These are phyloP conservation scores for Andricus curvator DNA, from an alignment of 2,888 invertebrate genomes.

Conservation along the genomic window DNA sequence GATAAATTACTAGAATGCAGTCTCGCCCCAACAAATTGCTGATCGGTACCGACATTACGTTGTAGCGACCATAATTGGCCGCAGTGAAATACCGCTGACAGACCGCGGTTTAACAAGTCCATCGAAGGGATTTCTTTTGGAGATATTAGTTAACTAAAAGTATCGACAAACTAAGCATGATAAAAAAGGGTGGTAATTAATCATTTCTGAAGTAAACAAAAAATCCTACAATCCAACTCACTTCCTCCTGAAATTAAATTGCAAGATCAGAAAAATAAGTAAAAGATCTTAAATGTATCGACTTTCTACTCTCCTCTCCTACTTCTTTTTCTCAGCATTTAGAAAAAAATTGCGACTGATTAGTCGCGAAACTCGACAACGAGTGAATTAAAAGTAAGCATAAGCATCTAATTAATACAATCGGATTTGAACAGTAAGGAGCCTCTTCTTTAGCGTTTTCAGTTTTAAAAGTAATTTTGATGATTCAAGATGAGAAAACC, in stretches of 20 bases:
- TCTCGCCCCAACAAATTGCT: constrained; percentile 37
- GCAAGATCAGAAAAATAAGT: not conserved
- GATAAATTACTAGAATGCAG: constrained; percentile 40
- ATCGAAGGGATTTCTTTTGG: constrained; percentile 26
- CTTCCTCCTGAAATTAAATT: not conserved
- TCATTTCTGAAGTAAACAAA: not conserved
- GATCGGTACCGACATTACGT: constrained; percentile 22
- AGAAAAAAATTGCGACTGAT: not conserved
- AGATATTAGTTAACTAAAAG: not conserved
- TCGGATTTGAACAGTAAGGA: not conserved
- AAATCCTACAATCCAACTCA: not conserved
- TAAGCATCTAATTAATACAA: not conserved
- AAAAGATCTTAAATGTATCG: not conserved
- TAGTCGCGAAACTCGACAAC: not conserved
- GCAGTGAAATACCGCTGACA: constrained; percentile 43
- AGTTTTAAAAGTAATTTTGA: too few relatives aligned
- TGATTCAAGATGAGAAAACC: too few relatives aligned
- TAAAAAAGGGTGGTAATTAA: not conserved
- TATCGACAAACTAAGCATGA: not conserved
- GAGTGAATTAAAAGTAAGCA: not conserved
- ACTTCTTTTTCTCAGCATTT: not conserved
- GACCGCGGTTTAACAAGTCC: constrained; percentile 27
- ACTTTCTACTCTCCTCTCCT: constrained; percentile 11
- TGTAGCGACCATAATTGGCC: constrained; percentile 37
- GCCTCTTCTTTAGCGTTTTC: not conserved